Evolutionary conservation across 92 coral and sea anemone species (phyloP).

Genomic region (Desmophyllum pertusum): DNA sequence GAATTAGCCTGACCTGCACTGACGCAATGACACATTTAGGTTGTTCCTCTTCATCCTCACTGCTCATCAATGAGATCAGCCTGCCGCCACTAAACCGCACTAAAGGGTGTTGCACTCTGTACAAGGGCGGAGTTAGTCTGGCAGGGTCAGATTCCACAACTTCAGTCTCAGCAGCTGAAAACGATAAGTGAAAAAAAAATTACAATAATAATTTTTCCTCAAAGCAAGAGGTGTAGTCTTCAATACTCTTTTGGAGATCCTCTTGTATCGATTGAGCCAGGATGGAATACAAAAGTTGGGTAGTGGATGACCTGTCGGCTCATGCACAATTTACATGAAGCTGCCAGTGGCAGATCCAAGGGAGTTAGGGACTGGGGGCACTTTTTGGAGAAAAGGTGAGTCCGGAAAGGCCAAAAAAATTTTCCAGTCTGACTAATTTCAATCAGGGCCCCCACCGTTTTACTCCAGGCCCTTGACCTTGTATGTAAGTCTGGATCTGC

Average conservation of each 20-base stretch:
- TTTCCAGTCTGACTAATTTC: too few species aligned
- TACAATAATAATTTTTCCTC: neutral
- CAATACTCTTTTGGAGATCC: neutral
- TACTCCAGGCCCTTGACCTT: too few species aligned
- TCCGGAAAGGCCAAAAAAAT: too few species aligned
- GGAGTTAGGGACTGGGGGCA: too few species aligned
- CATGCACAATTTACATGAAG: too few species aligned
- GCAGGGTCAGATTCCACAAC: slow-evolving; percentile 11
- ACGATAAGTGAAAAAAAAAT: neutral
- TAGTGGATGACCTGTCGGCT: too few species aligned
- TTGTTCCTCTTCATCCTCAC: slow-evolving; percentile 18
- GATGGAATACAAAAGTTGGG: neutral
- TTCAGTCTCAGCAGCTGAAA: neutral
- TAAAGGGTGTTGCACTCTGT: slow-evolving; percentile 30
- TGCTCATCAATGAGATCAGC: slow-evolving; percentile 21
- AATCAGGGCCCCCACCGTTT: too few species aligned
- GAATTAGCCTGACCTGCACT: slow-evolving; percentile 26
- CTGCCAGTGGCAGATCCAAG: too few species aligned
- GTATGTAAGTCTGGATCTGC: too few species aligned
- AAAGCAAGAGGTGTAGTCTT: neutral
- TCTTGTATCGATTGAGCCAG: neutral
- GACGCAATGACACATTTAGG: slow-evolving; percentile 35
- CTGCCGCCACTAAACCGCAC: slow-evolving; percentile 37
- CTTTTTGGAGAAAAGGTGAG: too few species aligned
- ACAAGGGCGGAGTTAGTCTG: slow-evolving; percentile 31